Evolutionary conservation across 2,797 vertebrate species (phyloP), one percentile per base, ranked within the genome.

Genomic region (Darevskia nairensis): DNA sequence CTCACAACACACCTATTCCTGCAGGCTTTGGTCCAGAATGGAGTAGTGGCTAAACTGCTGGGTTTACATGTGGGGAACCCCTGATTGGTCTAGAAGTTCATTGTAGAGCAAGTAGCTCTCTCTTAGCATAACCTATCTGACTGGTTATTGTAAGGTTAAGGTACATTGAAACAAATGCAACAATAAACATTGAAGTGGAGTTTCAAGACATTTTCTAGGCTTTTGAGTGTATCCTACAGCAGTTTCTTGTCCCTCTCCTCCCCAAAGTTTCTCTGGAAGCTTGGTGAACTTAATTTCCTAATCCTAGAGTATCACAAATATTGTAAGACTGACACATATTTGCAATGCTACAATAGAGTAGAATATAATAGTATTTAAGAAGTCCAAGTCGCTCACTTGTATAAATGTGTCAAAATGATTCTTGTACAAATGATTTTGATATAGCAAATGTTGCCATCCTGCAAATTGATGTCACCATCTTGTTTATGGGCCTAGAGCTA

Each of bases 301-400:
- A 81, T 84, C 90, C 93, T 90, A 91, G 87, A 85, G 87, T 86
- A 92, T 44, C 91, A 94, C 87, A 94, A 80, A 88, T 10, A n/a
- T 64, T 82, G 77, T 75, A 44, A 69, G 46, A 29, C 25, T 69
- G 81, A 10, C 27, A 27, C 13, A 25, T 17, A n/a, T 74, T 74
- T 27, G 35, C 6, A 59, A 17, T 61, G 6, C 9, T 72, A 32
- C 23, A 35, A 25, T 55, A 55, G 13, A 55, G 50, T 21, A 71
- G 46, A 83, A 41, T 32, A 46, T 23, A 84, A 29, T 64, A n/a
- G 84, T 85, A 13, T 77, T 64, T 39, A 6, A 41, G 82, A 87
- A 88, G 44, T 29, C 27, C 74, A 87, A 68, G 8, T 17, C 69
- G 85, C 17, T 82, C 46, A 78, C 69, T 44, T 78, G 8, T 71